phyloP scores from a whole-genome alignment of 1,140 invertebrate genomes.

The Cecropterus lyciades region DNA sequence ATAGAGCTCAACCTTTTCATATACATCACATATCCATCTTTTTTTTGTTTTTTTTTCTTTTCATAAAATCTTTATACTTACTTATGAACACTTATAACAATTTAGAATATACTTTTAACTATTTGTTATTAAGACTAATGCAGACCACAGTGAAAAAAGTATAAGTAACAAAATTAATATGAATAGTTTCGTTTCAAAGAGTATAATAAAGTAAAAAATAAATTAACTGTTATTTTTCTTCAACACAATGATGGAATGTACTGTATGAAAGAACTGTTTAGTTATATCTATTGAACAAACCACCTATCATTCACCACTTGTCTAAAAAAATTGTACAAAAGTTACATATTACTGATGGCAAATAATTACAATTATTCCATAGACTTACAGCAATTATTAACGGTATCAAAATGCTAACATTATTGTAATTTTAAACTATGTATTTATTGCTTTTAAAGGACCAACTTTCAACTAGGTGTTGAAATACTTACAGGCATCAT shows the following conservation, averaged over 20 bases:
- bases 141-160: constrained; percentile 54
- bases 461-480: constrained; percentile 15
- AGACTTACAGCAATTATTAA: constrained; percentile 15
- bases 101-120: constrained; percentile 79
- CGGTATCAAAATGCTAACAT: constrained; percentile 32
- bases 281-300: constrained; percentile 22
- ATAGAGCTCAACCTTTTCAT: constrained; percentile 53
- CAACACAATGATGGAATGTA: constrained; percentile 34
- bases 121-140: constrained; percentile 58
- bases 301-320: constrained; percentile 9
- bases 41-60: constrained; percentile 52
- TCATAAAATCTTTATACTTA: constrained; percentile 73
- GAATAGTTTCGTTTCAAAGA: constrained; percentile 9
- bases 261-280: constrained; percentile 19
- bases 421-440: constrained; percentile 25
- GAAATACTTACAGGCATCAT: constrained; percentile 9
- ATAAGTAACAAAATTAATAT: constrained; percentile 16
- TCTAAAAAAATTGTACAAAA: constrained; percentile 30
- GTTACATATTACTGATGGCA: constrained; percentile 12
- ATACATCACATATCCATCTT: constrained; percentile 49
- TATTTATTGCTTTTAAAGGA: constrained; percentile 23
- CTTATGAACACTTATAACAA: constrained; percentile 81
- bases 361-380: constrained; percentile 22
- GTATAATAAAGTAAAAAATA: constrained; percentile 35
- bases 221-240: constrained; percentile 20